Percentiles rank a stretch among this genome's conserved stretches.
phyloP scores from a whole-genome alignment of 2,113 vertebrate genomes.

The Chionomys nivalis region DNA sequence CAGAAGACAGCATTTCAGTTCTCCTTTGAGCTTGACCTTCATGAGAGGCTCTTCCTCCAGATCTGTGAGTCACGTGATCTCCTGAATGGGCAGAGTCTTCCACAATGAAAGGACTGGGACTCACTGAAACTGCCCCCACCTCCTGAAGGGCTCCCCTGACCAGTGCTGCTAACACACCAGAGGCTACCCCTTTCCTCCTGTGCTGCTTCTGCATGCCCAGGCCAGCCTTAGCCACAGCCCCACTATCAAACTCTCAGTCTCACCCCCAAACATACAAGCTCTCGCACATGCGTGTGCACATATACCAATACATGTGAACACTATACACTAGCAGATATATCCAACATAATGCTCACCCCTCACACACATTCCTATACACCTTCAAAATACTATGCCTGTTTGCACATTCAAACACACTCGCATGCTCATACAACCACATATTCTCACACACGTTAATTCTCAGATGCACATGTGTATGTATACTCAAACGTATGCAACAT shows the following conservation, averaged over 20 bases:
- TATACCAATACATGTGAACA: not conserved
- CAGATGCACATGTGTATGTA: no score
- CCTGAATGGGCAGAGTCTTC: accelerated
- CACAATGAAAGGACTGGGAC: accelerated
- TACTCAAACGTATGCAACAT: not conserved
- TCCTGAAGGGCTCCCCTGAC: accelerated
- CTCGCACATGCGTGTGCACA: not conserved
- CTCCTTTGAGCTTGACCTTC: accelerated
- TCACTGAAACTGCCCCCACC: not conserved
- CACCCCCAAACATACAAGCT: not conserved
- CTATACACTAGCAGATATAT: not conserved
- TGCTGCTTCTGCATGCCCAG: accelerated
- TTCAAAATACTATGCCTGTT: no score
- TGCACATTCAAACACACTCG: not conserved
- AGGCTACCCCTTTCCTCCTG: not conserved
- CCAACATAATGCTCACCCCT: not conserved
- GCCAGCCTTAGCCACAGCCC: not conserved
- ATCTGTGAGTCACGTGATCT: accelerated
- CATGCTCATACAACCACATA: not conserved
- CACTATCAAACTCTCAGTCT: not conserved
- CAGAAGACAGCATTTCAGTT: accelerated
- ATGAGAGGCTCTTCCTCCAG: not conserved
- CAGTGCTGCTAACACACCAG: accelerated
- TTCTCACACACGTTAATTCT: not conserved
- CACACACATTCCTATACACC: no score